phyloP scores from a whole-genome alignment of 2,888 invertebrate species.

The Agrochola litura region DNA sequence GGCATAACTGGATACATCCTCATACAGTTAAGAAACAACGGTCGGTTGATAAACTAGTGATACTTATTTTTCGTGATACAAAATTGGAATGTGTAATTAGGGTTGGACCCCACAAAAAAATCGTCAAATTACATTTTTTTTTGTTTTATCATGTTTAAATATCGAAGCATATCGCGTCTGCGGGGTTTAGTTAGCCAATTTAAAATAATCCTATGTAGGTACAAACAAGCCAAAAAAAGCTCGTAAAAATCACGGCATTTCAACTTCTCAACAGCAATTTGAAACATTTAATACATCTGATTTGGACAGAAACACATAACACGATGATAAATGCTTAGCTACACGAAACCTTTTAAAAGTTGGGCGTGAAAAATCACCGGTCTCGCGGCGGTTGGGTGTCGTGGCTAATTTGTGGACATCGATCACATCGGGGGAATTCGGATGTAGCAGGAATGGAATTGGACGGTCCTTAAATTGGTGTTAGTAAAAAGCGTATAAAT shows the following conservation, averaged over 20 bases:
- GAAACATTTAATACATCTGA: constrained; percentile 60
- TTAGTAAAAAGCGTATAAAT: neutral
- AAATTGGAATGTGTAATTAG: too few relatives aligned
- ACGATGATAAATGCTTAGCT: constrained; percentile 69
- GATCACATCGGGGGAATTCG: constrained; percentile 70
- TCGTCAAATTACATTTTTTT: too few relatives aligned
- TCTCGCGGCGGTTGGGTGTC: constrained; percentile 69
- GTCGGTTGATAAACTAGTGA: too few relatives aligned
- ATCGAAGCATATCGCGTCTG: too few relatives aligned
- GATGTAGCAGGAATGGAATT: constrained; percentile 62
- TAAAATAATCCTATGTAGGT: neutral
- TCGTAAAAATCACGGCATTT: constrained; percentile 9
- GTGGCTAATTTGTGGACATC: constrained; percentile 81
- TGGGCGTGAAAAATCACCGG: constrained; percentile 80
- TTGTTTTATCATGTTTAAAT: too few relatives aligned
- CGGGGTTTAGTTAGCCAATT: too few relatives aligned
- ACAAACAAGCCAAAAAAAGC: neutral
- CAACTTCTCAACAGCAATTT: constrained; percentile 49
- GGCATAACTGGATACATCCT: too few relatives aligned
- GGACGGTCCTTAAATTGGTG: neutral
- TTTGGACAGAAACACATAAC: constrained; percentile 63
- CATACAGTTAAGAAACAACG: too few relatives aligned
- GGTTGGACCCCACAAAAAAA: too few relatives aligned
- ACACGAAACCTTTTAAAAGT: constrained; percentile 80
- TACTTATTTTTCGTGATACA: too few relatives aligned